phyloP scores from a whole-genome alignment of 2,888 invertebrate genomes.

The Therioaphis trifolii region DNA sequence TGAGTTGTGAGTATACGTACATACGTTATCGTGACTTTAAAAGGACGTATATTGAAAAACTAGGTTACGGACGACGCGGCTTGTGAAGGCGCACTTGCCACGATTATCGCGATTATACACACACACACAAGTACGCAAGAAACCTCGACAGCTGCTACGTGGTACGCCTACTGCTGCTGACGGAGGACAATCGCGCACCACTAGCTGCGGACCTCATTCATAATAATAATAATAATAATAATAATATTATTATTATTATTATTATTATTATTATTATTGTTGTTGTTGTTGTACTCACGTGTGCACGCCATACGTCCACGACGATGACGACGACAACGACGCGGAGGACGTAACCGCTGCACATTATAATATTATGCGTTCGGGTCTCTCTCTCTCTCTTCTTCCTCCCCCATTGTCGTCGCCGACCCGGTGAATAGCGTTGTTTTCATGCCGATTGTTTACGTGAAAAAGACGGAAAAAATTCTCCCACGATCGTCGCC shows the following conservation, averaged over 20 bases:
- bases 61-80: neutral
- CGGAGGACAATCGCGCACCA: constrained; percentile 7
- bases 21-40: neutral
- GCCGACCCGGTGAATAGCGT: constrained; percentile 10
- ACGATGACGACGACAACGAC: neutral
- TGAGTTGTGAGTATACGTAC: neutral
- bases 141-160: neutral
- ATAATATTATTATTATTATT: neutral
- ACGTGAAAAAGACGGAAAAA: constrained; percentile 16
- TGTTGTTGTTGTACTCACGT: neutral
- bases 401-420: neutral
- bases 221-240: constrained; percentile 1
- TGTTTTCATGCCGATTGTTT: constrained; percentile 50
- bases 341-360: neutral
- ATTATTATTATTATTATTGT: neutral
- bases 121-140: neutral
- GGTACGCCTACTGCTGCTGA: constrained; percentile 1
- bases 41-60: constrained; percentile 3
- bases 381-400: neutral
- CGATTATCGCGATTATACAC: constrained; percentile 5
- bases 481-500: constrained; percentile 51
- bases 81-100: neutral
- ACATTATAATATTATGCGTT: neutral
- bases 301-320: constrained; percentile 1
- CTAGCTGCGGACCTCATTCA: neutral